Base-by-base conservation (phyloP, 2,797 vertebrate genomes). In the Parotocinclus haroldoi region DNA sequence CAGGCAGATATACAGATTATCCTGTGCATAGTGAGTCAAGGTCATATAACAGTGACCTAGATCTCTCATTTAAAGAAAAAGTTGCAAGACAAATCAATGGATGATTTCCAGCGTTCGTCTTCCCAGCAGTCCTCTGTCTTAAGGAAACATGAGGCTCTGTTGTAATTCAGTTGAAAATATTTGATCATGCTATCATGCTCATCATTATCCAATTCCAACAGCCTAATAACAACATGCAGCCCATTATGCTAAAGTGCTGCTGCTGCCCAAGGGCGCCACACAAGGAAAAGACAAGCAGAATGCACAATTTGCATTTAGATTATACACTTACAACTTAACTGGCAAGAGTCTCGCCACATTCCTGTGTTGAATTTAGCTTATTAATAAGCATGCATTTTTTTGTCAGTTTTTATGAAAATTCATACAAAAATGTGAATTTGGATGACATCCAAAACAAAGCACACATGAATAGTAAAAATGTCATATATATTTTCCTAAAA, bases 241-340 rank as follows among this genome's bases (percentile, higher is more conserved):
- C 73, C 74, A 72, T 78, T 80, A 77, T 69, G 66, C 68, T 73
- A 60, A 71, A 60, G 68, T 75, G 72, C 17, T 53, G 73, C 17
- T 53, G 73, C 67, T 53, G 63, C 79, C 79, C 62, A 73, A 75
- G 73, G 79, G 82, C 63, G 78, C 36, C 64, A 64, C 19, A 71
- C 63, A 49, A 65, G 70, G 59, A 58, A 77, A 73, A 78, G 69
- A 66, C 66, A 63, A 57, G 60, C 66, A 58, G 54, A 79, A 84
- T 69, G 63, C 71, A 67, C 46, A 58, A 82, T 87, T 84, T 83
- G 82, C 83, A 89, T 88, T 81, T 87, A 87, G 83, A 88, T 88
- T 83, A 82, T 78, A 66, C 66, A 58, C 70, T 63, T 48, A 66
- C 18, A 58, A 74, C 74, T 66, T 48, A 70, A 72, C 1, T 16